phyloP scores from a whole-genome alignment of 2,888 invertebrate species.

The Pterobdella sp. region DNA sequence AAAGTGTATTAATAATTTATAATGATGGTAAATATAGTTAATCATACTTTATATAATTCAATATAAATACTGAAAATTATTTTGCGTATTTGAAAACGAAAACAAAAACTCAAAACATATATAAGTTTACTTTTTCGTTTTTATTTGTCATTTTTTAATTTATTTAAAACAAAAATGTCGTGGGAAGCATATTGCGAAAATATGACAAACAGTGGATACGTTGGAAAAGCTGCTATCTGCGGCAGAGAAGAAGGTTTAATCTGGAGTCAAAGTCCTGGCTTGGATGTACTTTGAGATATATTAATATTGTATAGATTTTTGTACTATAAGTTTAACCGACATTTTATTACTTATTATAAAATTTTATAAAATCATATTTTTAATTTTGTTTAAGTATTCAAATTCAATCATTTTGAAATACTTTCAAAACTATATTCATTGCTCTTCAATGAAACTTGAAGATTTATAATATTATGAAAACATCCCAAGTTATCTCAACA shows the following conservation, averaged over 20 bases:
- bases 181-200: slow-evolving; percentile 30
- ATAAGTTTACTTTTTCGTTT: too few relatives aligned
- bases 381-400: too few relatives aligned
- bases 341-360: too few relatives aligned
- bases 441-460: background rate
- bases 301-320: too few relatives aligned
- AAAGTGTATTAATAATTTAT: too few relatives aligned
- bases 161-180: slow-evolving; percentile 25
- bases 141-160: background rate
- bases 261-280: slow-evolving; percentile 30
- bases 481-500: slow-evolving; percentile 9
- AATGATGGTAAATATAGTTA: too few relatives aligned
- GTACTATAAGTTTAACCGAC: too few relatives aligned
- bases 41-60: too few relatives aligned
- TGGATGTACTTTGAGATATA: slow-evolving; percentile 21
- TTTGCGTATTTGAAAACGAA: too few relatives aligned
- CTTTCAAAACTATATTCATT: background rate
- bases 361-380: too few relatives aligned
- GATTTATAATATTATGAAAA: background rate
- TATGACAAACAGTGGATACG: slow-evolving; percentile 23
- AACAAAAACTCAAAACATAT: too few relatives aligned
- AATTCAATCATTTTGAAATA: background rate
- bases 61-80: too few relatives aligned
- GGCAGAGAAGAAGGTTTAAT: slow-evolving; percentile 25
- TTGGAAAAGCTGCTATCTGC: slow-evolving; percentile 31